Conservation (phyloP, 1,140 invertebrate genomes). For the Drosophila azteca region DNA sequence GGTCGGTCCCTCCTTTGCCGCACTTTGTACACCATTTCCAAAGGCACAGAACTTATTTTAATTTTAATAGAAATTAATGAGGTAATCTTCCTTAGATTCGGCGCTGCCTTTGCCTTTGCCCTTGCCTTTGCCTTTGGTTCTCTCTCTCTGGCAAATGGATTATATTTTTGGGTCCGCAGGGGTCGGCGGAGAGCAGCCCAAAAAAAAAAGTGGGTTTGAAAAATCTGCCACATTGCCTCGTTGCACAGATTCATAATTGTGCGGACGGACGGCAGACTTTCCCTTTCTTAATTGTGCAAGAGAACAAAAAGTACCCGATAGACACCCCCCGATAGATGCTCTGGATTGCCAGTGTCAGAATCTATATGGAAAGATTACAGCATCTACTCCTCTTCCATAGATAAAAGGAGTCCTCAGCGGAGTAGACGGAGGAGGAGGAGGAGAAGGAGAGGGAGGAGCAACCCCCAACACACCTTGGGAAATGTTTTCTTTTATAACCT, state of each 20-base stretch:
- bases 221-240: constrained; percentile 2
- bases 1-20: no score
- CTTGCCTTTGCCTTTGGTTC: constrained; percentile 17
- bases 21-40: constrained; percentile 13
- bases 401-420: no score
- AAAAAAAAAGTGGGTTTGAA: constrained; percentile 15
- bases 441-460: no score
- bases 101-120: constrained; percentile 14
- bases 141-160: constrained; percentile 38
- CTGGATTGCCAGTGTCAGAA: no score
- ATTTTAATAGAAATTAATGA: constrained; percentile 67
- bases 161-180: constrained; percentile 32
- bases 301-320: background rate
- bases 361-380: no score
- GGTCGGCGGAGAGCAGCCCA: background rate
- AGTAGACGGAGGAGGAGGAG: no score
- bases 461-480: background rate
- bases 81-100: constrained; percentile 48
- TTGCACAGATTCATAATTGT: constrained; percentile 49
- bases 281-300: background rate
- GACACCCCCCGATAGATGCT: no score
- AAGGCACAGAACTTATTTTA: constrained; percentile 58
- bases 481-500: background rate
- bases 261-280: background rate
- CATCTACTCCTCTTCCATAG: no score